Conservation (phyloP, 2,888 invertebrate genomes). For the Lordiphosa fenestrarum region DNA sequence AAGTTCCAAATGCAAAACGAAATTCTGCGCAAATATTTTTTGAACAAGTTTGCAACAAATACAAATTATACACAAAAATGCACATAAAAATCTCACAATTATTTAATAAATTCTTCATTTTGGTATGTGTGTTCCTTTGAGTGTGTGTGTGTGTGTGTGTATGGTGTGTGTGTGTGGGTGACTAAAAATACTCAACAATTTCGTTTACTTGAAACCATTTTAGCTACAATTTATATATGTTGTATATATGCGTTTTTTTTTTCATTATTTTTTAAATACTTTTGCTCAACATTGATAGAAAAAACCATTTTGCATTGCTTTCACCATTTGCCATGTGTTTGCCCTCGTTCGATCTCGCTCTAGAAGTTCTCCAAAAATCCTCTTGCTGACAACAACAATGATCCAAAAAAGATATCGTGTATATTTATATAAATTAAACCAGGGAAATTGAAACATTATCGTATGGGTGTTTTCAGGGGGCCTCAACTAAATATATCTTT, state of each 20-base stretch:
- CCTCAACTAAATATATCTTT: constrained; percentile 30
- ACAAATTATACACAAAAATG: too few species aligned
- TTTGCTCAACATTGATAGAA: constrained; percentile 45
- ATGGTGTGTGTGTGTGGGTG: constrained; percentile 24
- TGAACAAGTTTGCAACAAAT: constrained; percentile 6
- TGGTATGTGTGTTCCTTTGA: constrained; percentile 13
- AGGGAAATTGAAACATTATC: constrained; percentile 2
- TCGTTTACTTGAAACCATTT: constrained; percentile 80
- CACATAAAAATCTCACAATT: constrained; percentile 7
- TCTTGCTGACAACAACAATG: constrained; percentile 58
- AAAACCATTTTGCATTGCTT: constrained; percentile 50
- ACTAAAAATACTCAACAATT: constrained; percentile 80
- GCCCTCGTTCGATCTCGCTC: constrained; percentile 31
- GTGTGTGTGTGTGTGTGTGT: constrained; percentile 1
- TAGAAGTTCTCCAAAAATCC: constrained; percentile 42
- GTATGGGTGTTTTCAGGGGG: neutral
- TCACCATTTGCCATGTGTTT: constrained; percentile 68
- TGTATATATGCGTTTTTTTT: constrained; percentile 46
- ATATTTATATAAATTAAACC: constrained; percentile 2
- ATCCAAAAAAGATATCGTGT: constrained; percentile 40
- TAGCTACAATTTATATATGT: constrained; percentile 56
- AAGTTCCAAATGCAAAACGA: constrained; percentile 41
- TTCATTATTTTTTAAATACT: constrained; percentile 32
- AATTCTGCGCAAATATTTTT: constrained; percentile 38
- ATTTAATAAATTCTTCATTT: constrained; percentile 34